Percentiles rank a stretch among this genome's conserved stretches.
phyloP scores from a whole-genome alignment of 2,797 vertebrate species.

The Mormyrops boulengeri region DNA sequence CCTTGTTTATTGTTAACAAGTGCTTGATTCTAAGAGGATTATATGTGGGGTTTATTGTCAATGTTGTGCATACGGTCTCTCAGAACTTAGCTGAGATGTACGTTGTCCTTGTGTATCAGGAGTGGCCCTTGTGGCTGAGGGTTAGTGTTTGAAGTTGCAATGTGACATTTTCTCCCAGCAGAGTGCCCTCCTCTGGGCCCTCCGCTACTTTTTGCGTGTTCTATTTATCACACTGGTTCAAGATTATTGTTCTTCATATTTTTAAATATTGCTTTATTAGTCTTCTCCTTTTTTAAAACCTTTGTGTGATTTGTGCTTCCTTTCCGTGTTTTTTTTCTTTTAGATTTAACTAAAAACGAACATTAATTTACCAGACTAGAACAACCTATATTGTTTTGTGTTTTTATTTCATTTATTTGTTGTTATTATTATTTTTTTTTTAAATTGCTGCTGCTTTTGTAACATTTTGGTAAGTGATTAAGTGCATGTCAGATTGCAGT shows the following conservation, averaged over 20 bases:
- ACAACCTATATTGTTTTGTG: slow-evolving; percentile 19
- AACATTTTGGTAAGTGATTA: slow-evolving; percentile 76
- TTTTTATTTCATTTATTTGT: slow-evolving; percentile 48
- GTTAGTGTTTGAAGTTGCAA: slow-evolving; percentile 10
- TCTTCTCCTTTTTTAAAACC: background rate
- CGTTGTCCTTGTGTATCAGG: background rate
- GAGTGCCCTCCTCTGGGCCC: background rate
- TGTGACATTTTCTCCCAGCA: background rate
- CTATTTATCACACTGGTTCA: background rate
- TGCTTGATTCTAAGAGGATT: background rate
- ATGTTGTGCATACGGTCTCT: background rate
- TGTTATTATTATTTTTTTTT: slow-evolving; percentile 61
- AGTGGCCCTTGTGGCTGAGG: background rate
- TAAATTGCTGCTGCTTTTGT: slow-evolving; percentile 72
- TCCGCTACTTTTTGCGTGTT: background rate
- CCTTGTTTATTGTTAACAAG: background rate
- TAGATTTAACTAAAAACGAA: background rate
- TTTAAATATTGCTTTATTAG: background rate
- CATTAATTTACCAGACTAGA: slow-evolving; percentile 40
- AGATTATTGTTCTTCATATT: background rate
- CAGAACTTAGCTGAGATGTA: background rate
- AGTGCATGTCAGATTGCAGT: slow-evolving; percentile 74
- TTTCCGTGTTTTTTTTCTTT: slow-evolving; percentile 30
- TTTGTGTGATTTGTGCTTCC: background rate
- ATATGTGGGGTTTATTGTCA: background rate